Conservation (phyloP, 2,888 invertebrate genomes). For the Dioctria rufipes region DNA sequence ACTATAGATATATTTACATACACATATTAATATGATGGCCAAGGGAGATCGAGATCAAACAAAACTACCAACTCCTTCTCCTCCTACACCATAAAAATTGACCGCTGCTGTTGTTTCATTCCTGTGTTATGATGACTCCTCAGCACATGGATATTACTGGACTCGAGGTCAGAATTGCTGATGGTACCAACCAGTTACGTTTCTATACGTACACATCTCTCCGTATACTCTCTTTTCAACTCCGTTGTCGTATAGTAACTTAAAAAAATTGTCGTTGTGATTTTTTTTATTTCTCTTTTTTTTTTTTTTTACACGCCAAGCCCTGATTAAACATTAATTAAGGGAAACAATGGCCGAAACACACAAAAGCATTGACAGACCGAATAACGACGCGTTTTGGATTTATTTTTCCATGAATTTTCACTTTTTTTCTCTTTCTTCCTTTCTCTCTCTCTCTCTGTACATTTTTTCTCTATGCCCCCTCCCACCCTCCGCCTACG, state of each 20-base stretch:
- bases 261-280: slow-evolving; percentile 53
- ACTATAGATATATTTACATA: background rate
- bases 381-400: slow-evolving; percentile 57
- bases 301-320: slow-evolving; percentile 50
- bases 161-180: background rate
- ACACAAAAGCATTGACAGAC: slow-evolving; percentile 61
- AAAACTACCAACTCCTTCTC: slow-evolving; percentile 37
- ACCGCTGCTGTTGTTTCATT: slow-evolving; percentile 43
- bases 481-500: slow-evolving; percentile 3
- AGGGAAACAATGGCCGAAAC: slow-evolving; percentile 66
- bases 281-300: slow-evolving; percentile 43
- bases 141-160: no score
- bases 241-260: slow-evolving; percentile 24
- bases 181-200: no score
- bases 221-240: background rate
- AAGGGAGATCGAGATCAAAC: slow-evolving; percentile 45
- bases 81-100: background rate
- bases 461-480: no score
- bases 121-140: slow-evolving; percentile 46
- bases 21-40: background rate
- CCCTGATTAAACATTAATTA: slow-evolving; percentile 72
- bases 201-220: no score
- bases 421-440: slow-evolving; percentile 32
- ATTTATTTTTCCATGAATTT: slow-evolving; percentile 48
- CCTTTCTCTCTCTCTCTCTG: no score